These are phyloP conservation scores for Megalopta genalis DNA, from an alignment of 1,140 invertebrate species.

Conservation along the genomic window DNA sequence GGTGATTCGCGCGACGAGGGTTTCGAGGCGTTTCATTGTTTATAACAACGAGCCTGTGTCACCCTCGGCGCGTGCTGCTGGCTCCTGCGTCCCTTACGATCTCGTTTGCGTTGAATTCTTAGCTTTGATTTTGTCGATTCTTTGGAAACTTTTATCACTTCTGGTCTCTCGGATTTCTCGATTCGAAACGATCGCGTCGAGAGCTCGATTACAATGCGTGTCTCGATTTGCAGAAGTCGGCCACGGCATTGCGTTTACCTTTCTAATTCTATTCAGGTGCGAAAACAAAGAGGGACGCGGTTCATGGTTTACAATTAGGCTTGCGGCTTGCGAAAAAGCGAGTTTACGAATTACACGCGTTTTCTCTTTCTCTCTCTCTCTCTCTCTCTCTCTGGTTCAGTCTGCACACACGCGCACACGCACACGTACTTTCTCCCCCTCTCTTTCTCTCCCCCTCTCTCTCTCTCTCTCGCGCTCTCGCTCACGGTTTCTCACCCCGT, in stretches of 20 bases:
- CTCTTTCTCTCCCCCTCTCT: not conserved
- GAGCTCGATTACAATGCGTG: not conserved
- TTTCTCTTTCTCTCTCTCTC: constrained; percentile 14
- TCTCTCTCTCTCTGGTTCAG: not conserved
- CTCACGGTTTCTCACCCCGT: not conserved
- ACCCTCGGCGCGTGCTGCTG: not conserved
- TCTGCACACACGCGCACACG: too few species aligned
- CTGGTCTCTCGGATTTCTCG: not conserved
- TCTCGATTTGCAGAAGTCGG: constrained; percentile 5
- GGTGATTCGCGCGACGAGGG: not conserved
- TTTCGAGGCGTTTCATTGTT: not conserved
- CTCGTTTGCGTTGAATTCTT: not conserved
- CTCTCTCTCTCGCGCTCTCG: not conserved
- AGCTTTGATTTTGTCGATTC: not conserved
- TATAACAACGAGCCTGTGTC: not conserved
- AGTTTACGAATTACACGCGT: not conserved
- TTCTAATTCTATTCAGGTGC: not conserved
- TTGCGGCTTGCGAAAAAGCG: not conserved
- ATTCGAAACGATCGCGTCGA: not conserved
- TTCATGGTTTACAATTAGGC: constrained; percentile 2
- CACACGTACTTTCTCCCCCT: not conserved
- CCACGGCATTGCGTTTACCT: not conserved
- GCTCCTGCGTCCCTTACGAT: not conserved
- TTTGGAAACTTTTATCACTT: not conserved
- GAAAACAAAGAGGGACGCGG: not conserved